phyloP scores from a whole-genome alignment of 2,113 vertebrate genomes.

The Notothenia coriiceps region DNA sequence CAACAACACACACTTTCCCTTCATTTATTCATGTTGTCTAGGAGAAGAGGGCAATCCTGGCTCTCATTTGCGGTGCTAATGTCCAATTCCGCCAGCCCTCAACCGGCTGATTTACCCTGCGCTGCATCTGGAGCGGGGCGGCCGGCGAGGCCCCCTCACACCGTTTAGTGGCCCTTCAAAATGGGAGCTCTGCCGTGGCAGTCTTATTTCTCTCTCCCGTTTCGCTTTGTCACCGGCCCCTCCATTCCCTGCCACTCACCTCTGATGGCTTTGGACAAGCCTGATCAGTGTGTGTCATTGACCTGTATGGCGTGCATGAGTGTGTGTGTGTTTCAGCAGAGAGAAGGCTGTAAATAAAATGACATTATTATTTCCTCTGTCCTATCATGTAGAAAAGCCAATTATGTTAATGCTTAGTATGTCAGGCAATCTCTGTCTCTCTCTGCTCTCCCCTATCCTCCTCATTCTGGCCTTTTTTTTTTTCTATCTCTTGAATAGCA shows the following conservation, averaged over 20 bases:
- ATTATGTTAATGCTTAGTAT: constrained; percentile 99
- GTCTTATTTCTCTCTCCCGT: constrained; percentile 99
- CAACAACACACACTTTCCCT: constrained; percentile 45
- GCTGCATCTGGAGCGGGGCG: constrained; percentile 84
- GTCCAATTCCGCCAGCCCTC: constrained; percentile 99
- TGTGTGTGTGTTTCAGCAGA: constrained; percentile 93
- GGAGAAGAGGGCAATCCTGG: constrained; percentile 90
- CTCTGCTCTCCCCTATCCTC: constrained; percentile 57
- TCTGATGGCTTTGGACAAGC: constrained; percentile 99
- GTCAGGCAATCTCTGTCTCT: constrained; percentile 91
- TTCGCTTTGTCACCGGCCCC: constrained; percentile 99
- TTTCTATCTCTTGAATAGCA: constrained; percentile 57
- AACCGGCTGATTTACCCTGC: constrained; percentile 96
- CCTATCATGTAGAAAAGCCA: constrained; percentile 99
- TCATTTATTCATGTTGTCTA: constrained; percentile 87
- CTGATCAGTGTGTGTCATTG: constrained; percentile 99
- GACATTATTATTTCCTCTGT: constrained; percentile 99
- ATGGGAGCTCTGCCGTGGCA: constrained; percentile 92
- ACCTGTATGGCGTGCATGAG: constrained; percentile 93
- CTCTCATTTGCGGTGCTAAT: constrained; percentile 99
- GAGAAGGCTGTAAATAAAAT: constrained; percentile 99
- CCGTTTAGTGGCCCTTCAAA: constrained; percentile 98
- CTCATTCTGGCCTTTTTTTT: constrained; percentile 66
- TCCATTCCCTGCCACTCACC: constrained; percentile 99
- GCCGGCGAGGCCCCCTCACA: constrained; percentile 82